These are phyloP conservation scores for Nephrotoma flavescens DNA, from an alignment of 2,888 invertebrate species.

Conservation along the genomic window DNA sequence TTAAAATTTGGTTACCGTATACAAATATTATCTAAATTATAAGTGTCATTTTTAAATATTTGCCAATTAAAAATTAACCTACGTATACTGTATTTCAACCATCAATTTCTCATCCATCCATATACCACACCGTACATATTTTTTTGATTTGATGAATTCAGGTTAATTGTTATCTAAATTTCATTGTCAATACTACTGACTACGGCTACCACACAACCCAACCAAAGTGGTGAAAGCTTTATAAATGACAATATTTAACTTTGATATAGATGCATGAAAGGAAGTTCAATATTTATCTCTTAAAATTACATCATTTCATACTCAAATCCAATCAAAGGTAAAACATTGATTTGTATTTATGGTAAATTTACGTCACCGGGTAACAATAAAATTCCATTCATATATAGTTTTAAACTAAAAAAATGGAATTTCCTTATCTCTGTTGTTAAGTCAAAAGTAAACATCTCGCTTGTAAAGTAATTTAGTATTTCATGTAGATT, in stretches of 20 bases:
- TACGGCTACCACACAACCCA: background rate
- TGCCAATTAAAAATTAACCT: background rate
- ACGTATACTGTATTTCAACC: background rate
- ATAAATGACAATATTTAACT: background rate
- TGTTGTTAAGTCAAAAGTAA: background rate
- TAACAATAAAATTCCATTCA: background rate
- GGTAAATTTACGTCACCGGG: background rate
- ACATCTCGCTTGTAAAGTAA: background rate
- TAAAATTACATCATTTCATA: background rate
- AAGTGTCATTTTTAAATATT: background rate
- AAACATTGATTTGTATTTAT: background rate
- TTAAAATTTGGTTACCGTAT: background rate
- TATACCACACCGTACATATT: background rate
- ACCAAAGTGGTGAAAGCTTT: background rate
- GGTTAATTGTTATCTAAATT: background rate
- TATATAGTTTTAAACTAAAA: background rate
- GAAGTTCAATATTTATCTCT: background rate
- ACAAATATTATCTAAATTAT: background rate
- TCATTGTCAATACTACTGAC: background rate
- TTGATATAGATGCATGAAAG: background rate
- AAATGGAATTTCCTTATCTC: background rate
- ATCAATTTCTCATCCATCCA: background rate
- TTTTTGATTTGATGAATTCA: background rate
- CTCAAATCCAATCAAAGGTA: too few species aligned
- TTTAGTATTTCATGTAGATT: background rate